phyloP scores from a whole-genome alignment of 2,888 invertebrate species.

The Agrochola litura region DNA sequence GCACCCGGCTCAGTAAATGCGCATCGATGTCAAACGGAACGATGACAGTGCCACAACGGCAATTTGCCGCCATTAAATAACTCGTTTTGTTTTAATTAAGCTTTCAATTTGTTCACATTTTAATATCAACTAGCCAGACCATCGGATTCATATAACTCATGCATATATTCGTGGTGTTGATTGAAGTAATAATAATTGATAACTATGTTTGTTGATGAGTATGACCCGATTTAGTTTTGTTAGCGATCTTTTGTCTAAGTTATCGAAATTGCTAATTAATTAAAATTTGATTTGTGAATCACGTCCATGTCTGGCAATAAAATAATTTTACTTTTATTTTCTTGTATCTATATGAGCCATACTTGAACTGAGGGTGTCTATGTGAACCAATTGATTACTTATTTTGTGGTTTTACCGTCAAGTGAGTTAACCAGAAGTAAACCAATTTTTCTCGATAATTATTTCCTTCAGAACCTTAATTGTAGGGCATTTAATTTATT shows the following conservation, averaged over 20 bases:
- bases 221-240: neutral
- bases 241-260: neutral
- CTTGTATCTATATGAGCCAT: too few species aligned
- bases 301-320: neutral
- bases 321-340: neutral
- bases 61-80: conserved; percentile 44
- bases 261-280: neutral
- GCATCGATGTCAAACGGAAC: conserved; percentile 63
- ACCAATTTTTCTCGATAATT: neutral
- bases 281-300: neutral
- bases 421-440: neutral
- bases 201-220: neutral
- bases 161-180: conserved; percentile 27
- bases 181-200: conserved; percentile 20
- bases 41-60: conserved; percentile 44
- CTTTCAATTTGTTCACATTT: conserved; percentile 45
- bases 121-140: conserved; percentile 21
- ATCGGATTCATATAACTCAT: conserved; percentile 31
- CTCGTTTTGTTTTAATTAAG: conserved; percentile 55
- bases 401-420: neutral
- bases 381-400: neutral
- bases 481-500: neutral
- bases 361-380: neutral
- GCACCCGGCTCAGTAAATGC: conserved; percentile 63
- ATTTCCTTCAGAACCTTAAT: neutral